Evolutionary conservation across 2,113 vertebrate genomes (phyloP).

Genomic region (Pseudopodoces humilis): DNA sequence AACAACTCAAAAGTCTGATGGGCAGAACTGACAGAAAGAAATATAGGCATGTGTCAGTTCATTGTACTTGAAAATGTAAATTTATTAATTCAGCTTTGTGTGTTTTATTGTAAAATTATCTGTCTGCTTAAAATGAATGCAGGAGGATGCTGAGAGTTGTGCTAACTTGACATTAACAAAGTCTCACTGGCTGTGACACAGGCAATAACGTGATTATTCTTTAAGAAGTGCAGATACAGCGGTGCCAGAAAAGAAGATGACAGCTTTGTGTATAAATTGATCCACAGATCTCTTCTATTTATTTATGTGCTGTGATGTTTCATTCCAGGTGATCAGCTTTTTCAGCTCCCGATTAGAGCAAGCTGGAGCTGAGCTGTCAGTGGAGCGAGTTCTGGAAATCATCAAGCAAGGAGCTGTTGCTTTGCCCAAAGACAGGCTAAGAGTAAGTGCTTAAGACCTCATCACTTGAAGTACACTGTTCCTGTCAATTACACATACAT

Average conservation of each 20-base stretch:
- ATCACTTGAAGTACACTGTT: neutral
- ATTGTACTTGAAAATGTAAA: neutral
- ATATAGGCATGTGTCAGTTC: neutral
- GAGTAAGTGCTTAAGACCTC: slow-evolving; percentile 75
- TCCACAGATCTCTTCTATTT: neutral
- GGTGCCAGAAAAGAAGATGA: neutral
- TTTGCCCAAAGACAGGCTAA: slow-evolving; percentile 92
- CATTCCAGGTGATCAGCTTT: slow-evolving; percentile 91
- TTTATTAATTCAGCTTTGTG: neutral
- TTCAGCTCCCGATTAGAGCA: slow-evolving; percentile 93
- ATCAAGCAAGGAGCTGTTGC: slow-evolving; percentile 96
- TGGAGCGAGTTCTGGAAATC: slow-evolving; percentile 95
- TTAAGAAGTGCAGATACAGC: neutral
- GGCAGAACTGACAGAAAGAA: neutral
- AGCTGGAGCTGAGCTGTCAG: slow-evolving; percentile 92
- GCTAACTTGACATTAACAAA: neutral
- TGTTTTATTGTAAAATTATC: neutral
- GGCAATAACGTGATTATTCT: neutral
- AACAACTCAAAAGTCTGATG: neutral
- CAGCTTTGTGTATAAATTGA: neutral
- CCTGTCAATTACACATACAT: neutral
- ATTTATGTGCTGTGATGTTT: slow-evolving; percentile 33
- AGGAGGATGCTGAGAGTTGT: neutral
- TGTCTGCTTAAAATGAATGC: neutral
- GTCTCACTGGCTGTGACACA: neutral